These are phyloP conservation scores for Sorex araneus DNA, from an alignment of 2,113 vertebrate species.

Conservation along the genomic window DNA sequence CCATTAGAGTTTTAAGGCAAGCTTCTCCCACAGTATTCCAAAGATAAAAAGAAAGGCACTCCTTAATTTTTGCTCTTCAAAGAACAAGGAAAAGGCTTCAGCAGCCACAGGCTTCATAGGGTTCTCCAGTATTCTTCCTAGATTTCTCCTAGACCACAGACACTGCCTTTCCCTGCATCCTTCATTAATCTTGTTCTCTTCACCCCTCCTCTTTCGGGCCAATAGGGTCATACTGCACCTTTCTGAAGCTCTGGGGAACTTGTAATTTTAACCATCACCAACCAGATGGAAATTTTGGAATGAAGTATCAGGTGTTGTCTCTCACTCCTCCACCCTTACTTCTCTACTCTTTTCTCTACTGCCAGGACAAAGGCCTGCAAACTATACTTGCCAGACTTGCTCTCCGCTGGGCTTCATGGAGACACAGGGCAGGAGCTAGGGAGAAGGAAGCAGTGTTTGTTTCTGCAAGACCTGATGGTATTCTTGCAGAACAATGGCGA, in stretches of 20 bases:
- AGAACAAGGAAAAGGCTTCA: not conserved
- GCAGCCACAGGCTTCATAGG: fast-evolving
- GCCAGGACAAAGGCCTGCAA: not conserved
- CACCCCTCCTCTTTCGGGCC: fast-evolving
- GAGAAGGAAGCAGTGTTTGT: not conserved
- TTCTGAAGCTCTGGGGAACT: not conserved
- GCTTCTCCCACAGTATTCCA: not conserved
- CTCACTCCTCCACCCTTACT: not conserved
- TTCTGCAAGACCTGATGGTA: not conserved
- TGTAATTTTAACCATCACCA: conserved; percentile 5
- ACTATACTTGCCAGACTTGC: not conserved
- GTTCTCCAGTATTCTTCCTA: not conserved
- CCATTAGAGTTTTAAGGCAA: not conserved
- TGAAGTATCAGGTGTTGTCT: not conserved
- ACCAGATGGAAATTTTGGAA: not conserved
- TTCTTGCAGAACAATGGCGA: not conserved
- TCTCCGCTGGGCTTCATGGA: not conserved
- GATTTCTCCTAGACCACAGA: not conserved
- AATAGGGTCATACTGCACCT: not conserved
- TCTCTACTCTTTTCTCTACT: not conserved
- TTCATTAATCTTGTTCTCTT: not conserved
- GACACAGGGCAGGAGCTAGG: not conserved
- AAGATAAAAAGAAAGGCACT: not conserved
- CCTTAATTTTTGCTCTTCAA: not conserved
- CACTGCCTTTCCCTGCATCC: not conserved